phyloP scores from a whole-genome alignment of 35 echinoderm and acorn worm species.

The Ptychodera flava region DNA sequence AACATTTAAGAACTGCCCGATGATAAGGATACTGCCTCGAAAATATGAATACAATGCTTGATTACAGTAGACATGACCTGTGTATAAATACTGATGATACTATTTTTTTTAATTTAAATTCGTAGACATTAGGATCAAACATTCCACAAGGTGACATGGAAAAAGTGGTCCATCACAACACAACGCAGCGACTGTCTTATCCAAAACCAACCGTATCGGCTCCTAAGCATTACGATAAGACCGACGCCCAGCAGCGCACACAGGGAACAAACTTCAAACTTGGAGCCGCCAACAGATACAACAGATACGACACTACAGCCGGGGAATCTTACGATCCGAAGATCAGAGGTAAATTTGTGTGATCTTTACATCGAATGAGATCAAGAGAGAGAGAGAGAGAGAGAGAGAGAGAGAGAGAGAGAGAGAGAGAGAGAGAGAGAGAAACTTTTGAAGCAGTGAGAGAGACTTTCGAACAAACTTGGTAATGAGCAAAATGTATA shows the following conservation, averaged over 20 bases:
- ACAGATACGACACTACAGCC: slow-evolving; percentile 79
- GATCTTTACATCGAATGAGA: too few relatives aligned
- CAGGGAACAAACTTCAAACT: slow-evolving; percentile 92
- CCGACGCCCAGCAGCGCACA: slow-evolving; percentile 50
- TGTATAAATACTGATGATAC: too few relatives aligned
- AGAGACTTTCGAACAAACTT: too few relatives aligned
- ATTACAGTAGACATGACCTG: too few relatives aligned
- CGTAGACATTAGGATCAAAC: slow-evolving; percentile 47
- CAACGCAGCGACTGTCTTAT: slow-evolving; percentile 76
- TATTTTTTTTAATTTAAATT: not conserved
- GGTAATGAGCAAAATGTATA: too few relatives aligned
- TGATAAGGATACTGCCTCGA: too few relatives aligned
- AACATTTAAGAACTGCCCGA: too few relatives aligned
- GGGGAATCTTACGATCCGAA: slow-evolving; percentile 38
- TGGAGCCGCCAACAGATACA: slow-evolving; percentile 69
- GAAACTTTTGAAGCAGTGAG: too few relatives aligned
- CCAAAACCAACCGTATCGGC: slow-evolving; percentile 42
- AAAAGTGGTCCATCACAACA: slow-evolving; percentile 70
- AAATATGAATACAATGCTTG: too few relatives aligned
- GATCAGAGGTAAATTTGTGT: not conserved
- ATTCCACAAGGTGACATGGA: slow-evolving; percentile 85
- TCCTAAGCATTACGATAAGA: slow-evolving; percentile 52
- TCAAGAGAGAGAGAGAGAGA: too few relatives aligned
- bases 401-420: too few relatives aligned
- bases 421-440: too few relatives aligned